Conservation (phyloP, 2,797 vertebrate species). For the Lutjanus campechanus region DNA sequence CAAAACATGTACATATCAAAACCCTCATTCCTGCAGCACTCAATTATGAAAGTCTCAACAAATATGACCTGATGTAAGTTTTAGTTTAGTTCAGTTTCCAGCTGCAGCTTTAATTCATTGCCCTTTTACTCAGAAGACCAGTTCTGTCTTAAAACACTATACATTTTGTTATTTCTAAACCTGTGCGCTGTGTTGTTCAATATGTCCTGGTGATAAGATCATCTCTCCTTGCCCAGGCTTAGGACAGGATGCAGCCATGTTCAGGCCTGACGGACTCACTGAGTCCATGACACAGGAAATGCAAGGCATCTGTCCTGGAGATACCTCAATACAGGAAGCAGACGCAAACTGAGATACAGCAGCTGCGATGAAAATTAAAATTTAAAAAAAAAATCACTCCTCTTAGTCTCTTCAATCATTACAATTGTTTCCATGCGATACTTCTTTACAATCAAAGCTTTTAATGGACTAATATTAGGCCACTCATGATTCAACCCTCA, state of each 20-base stretch:
- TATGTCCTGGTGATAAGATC: constrained; percentile 31
- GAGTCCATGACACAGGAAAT: constrained; percentile 34
- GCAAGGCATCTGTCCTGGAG: constrained; percentile 22
- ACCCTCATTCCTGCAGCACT: no score
- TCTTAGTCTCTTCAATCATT: constrained; percentile 1
- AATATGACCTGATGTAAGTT: no score
- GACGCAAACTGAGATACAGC: constrained; percentile 2
- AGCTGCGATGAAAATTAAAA: constrained; percentile 18
- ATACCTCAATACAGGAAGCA: constrained; percentile 18
- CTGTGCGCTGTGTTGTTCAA: not conserved
- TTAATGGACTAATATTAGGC: not conserved
- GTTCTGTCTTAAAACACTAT: not conserved
- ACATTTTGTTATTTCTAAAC: not conserved
- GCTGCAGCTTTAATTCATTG: not conserved
- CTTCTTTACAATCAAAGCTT: constrained; percentile 1
- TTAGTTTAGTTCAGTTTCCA: no score
- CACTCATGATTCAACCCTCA: constrained; percentile 18
- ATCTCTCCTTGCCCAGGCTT: constrained; percentile 4
- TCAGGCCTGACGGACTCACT: constrained; percentile 10
- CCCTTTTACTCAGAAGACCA: constrained; percentile 1
- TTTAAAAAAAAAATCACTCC: not conserved
- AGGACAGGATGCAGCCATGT: constrained; percentile 22
- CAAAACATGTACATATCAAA: no score
- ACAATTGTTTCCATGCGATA: not conserved
- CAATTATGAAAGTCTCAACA: no score